Evolutionary conservation across 2,888 invertebrate species (phyloP), one percentile per base, ranked within the genome.

Genomic region (Lasioglossum morio): DNA sequence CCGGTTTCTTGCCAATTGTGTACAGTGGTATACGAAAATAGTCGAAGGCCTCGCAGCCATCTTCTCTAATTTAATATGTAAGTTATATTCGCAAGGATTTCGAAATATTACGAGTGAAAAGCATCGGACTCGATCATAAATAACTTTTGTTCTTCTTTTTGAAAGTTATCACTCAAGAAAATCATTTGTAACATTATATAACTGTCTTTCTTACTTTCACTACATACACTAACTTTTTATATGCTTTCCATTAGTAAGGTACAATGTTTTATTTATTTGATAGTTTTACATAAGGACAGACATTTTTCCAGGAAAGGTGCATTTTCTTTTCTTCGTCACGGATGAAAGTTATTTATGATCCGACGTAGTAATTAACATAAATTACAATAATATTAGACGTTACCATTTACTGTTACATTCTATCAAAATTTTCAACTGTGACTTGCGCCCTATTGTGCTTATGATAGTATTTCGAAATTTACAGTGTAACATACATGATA

Each of bases 51-150:
- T 73, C 34, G 46, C 30, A 34, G 30, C 30, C 4, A 34, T 34
- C 30, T 27, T 30, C 27, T 48, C 30, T 73, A 73, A 73, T 48
- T 23, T 23, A 30, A 48, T 73, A 73, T 73, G 73, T 73, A 73
- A 73, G 73, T 73, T 73, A 48, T 72, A 53, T 34, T 19, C 14
- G 2, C 48, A 46, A 53, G 4, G 48, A 53, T 73, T 73, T 34
- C 34, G 48, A 73, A 48, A 34, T 73, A 53, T 53, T 73, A 37
- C 23, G 23, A 73, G 46, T 53, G 48, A 73, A 73, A 48, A 73
- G 5, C 34, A n/a, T 34, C 37, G 37, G 37, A 34, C 23, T 23
- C 69, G 37, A 23, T 37, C 37, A 23, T 69, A 69, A 37, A 69
- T 69, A 69, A 69, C 69, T 37, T 69, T 19, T 23, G 23, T 69